Percentiles rank a stretch among this genome's conserved stretches.
Conservation (phyloP, 2,888 invertebrate species). For the Volucella zonaria region DNA sequence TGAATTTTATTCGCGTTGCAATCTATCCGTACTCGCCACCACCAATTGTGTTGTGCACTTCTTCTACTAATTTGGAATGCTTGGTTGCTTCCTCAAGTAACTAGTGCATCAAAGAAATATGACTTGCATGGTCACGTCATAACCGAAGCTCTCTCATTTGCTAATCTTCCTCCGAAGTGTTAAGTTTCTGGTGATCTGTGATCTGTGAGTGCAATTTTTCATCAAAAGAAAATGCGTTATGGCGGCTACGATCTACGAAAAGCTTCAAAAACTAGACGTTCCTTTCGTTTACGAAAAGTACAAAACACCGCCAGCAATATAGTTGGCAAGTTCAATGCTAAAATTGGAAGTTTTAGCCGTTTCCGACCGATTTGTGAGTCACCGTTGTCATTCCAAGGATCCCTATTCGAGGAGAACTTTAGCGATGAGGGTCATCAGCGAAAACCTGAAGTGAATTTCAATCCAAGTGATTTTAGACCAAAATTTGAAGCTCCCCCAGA, state of each 20-base stretch:
- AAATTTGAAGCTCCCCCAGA: slow-evolving; percentile 74
- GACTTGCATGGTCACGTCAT: slow-evolving; percentile 60
- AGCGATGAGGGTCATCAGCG: slow-evolving; percentile 16
- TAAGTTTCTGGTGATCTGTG: slow-evolving; percentile 37
- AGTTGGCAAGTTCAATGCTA: slow-evolving; percentile 79
- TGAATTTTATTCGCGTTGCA: slow-evolving; percentile 23
- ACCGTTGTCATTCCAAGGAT: slow-evolving; percentile 81
- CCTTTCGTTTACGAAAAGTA: slow-evolving; percentile 79
- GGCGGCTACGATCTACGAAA: slow-evolving; percentile 82
- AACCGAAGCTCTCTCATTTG: slow-evolving; percentile 58
- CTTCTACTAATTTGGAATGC: slow-evolving; percentile 43
- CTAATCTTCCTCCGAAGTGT: slow-evolving; percentile 51
- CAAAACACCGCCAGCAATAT: slow-evolving; percentile 81
- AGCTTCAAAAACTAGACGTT: slow-evolving; percentile 79
- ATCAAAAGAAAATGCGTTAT: slow-evolving; percentile 79
- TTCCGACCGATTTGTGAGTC: slow-evolving; percentile 78
- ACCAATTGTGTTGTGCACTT: slow-evolving; percentile 41
- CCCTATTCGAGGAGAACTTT: slow-evolving; percentile 78
- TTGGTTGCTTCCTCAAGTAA: slow-evolving; percentile 56
- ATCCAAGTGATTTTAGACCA: slow-evolving; percentile 79
- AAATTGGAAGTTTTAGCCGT: slow-evolving; percentile 78
- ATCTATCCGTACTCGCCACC: slow-evolving; percentile 3
- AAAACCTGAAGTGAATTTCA: slow-evolving; percentile 71
- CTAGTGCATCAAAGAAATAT: slow-evolving; percentile 66
- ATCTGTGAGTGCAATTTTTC: slow-evolving; percentile 1